Evolutionary conservation across 1,140 invertebrate genomes (phyloP).

Genomic region (Phymastichus coffea): DNA sequence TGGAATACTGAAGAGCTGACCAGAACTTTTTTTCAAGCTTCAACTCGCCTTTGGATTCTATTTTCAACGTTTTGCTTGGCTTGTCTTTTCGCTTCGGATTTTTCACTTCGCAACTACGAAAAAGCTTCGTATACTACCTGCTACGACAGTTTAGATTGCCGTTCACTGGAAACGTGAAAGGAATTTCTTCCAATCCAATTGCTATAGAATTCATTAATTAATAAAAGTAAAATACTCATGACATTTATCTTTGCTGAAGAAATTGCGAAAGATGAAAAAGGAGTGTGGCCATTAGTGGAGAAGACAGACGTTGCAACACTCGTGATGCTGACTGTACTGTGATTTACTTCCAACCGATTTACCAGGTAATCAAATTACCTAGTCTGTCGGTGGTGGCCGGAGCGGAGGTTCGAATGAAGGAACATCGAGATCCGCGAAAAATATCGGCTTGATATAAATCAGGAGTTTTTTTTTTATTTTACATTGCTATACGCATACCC

Average conservation of each 20-base stretch:
- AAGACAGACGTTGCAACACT: constrained; percentile 35
- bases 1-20: constrained; percentile 39
- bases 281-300: not conserved
- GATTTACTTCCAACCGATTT: constrained; percentile 53
- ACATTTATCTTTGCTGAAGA: too few relatives aligned
- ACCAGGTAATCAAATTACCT: constrained; percentile 51
- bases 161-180: too few relatives aligned
- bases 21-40: constrained; percentile 13
- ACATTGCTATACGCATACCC: too few relatives aligned
- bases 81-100: not conserved
- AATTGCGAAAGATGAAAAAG: not conserved
- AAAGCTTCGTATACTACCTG: too few relatives aligned
- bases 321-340: constrained; percentile 46
- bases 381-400: constrained; percentile 36
- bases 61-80: not conserved
- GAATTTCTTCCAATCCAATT: too few relatives aligned
- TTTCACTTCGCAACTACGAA: too few relatives aligned
- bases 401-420: constrained; percentile 54
- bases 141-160: too few relatives aligned
- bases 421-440: constrained; percentile 55
- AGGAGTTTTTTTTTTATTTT: too few relatives aligned
- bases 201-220: too few relatives aligned
- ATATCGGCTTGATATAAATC: constrained; percentile 54
- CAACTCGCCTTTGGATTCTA: not conserved
- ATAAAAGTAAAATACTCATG: constrained; percentile 29